Base-by-base conservation (phyloP, 37 sponge, comb jelly and placozoan genomes). In the Agelas oroides region DNA sequence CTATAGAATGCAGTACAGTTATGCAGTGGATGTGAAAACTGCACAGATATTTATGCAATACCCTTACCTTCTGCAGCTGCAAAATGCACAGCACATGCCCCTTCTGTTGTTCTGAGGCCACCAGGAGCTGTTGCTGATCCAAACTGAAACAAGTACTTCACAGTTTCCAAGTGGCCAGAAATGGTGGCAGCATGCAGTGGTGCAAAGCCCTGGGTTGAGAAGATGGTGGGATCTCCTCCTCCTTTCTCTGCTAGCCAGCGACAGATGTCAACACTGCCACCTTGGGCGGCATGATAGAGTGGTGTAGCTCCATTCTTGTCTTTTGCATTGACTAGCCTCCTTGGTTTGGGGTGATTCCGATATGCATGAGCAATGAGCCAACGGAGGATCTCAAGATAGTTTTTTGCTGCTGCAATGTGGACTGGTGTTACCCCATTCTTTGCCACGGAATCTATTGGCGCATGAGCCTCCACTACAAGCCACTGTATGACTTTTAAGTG, bases 231-330 rank as follows among this genome's bases (percentile, higher is more conserved):
- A 65, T 97, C 95, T 0, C 90, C 86, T n/a, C 92, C 86, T 8
- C 79, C 94, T 71, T 94, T 94, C 55, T 89, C 90, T 34, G 94
- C 97, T 69, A 97, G 83, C 92, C 92, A 97, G 19, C 56, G 61
- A 17, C 92, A 70, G 23, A 94, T 66, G 0, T 89, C 72, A 3
- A 94, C 25, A 72, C 92, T 84, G 14, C 97, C 97, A 20, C 85
- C 90, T 15, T 92, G 89, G 0, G 97, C 90, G 21, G 97, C 94
- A 60, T 91, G 80, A 40, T 91, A 97, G 80, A 94, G 75, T n/a
- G 97, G 97, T 0, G 97, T 97, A 32, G 87, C 81, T 25, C 97
- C 97, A 69, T 92, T 94, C 71, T 66, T 84, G 38, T 93, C 92
- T 69, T 86, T 84, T 77, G 86, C 79, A 56, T 95, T 95, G 54